A percentile compares a stretch with the other conserved stretches of the same genome.
These are phyloP conservation scores for Deroptyus accipitrinus DNA, from an alignment of 2,113 vertebrate species.

Conservation along the genomic window DNA sequence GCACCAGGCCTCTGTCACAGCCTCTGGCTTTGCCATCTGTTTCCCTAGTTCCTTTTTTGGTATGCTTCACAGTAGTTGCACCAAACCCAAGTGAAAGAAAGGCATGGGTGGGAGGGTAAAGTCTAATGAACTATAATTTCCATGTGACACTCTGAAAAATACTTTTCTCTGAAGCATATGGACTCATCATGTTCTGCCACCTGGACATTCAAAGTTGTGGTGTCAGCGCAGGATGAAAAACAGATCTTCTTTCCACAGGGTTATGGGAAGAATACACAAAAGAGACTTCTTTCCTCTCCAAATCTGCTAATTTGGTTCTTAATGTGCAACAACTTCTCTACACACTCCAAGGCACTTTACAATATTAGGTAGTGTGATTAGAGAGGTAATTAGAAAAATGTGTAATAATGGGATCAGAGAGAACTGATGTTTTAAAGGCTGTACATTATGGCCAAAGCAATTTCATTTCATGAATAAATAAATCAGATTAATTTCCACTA, in stretches of 20 bases:
- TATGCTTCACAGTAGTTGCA: neutral
- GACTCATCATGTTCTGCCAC: neutral
- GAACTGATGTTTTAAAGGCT: slow-evolving; percentile 5
- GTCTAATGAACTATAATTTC: neutral
- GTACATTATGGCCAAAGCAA: neutral
- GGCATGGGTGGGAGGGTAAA: neutral
- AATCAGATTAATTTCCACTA: neutral
- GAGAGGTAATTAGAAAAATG: slow-evolving; percentile 28
- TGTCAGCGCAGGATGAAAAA: neutral
- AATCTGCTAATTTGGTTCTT: slow-evolving; percentile 17
- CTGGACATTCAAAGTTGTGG: neutral
- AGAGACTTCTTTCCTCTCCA: neutral
- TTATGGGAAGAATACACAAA: neutral
- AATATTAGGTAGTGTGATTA: slow-evolving; percentile 46
- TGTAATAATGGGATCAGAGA: slow-evolving; percentile 7
- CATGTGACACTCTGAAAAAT: neutral
- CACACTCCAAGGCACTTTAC: slow-evolving; percentile 38
- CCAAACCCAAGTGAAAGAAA: neutral
- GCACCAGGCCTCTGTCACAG: neutral
- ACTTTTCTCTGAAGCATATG: neutral
- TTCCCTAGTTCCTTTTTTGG: neutral
- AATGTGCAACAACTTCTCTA: slow-evolving; percentile 28
- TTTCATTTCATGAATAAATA: slow-evolving; percentile 22
- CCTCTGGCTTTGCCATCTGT: neutral
- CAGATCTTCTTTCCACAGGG: neutral